phyloP scores from a whole-genome alignment of 2,888 invertebrate species.

The Netelia melanura region DNA sequence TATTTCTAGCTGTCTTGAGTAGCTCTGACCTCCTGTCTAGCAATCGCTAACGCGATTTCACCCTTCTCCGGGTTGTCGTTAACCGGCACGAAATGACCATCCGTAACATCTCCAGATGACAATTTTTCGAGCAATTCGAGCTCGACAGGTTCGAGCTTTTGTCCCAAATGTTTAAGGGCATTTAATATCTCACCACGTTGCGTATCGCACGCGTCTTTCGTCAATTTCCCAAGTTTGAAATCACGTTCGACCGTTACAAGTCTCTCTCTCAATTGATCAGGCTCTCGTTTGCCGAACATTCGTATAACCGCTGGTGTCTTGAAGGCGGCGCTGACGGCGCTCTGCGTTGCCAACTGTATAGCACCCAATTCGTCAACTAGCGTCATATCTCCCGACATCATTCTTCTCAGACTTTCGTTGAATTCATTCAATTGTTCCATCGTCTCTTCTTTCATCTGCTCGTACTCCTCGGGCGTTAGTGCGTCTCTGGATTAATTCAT shows the following conservation, averaged over 20 bases:
- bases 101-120: slow-evolving; percentile 82
- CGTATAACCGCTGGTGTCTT: slow-evolving; percentile 91
- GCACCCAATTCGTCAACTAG: slow-evolving; percentile 88
- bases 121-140: slow-evolving; percentile 85
- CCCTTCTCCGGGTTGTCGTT: slow-evolving; percentile 80
- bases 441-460: slow-evolving; percentile 89
- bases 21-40: slow-evolving; percentile 78
- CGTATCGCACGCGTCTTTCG: slow-evolving; percentile 84
- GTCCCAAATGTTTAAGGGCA: slow-evolving; percentile 86
- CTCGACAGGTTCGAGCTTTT: slow-evolving; percentile 85
- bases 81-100: slow-evolving; percentile 85
- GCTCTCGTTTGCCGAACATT: slow-evolving; percentile 90
- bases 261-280: slow-evolving; percentile 88
- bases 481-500: slow-evolving; percentile 86
- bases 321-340: slow-evolving; percentile 91
- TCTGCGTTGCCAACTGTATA: slow-evolving; percentile 90
- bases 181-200: slow-evolving; percentile 86
- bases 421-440: slow-evolving; percentile 90
- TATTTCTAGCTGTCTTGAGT: slow-evolving; percentile 70
- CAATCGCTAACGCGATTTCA: slow-evolving; percentile 77
- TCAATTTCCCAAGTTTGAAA: slow-evolving; percentile 87
- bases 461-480: slow-evolving; percentile 88
- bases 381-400: slow-evolving; percentile 89
- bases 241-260: slow-evolving; percentile 87
- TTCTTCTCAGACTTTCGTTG: slow-evolving; percentile 87